Evolutionary conservation across 2,797 vertebrate genomes (phyloP), one percentile per base, ranked within the genome.

Genomic region (Ptychobarbus kaznakovi): DNA sequence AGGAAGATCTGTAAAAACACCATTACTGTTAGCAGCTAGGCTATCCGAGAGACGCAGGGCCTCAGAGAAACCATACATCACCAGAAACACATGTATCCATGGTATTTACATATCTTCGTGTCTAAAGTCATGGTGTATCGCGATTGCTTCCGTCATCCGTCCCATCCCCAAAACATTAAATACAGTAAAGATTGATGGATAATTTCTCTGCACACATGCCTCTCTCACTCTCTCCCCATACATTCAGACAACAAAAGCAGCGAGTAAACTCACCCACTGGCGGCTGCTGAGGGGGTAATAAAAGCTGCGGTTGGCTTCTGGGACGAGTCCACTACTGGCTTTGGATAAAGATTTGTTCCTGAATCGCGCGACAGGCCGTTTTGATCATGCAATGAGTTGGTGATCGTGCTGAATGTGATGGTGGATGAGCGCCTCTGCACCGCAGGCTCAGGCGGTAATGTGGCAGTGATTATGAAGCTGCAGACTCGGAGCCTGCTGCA

Each of bases 211-310:
- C 84, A 65, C 75, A 89, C 82, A 88, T 87, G 88, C 80, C 84
- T 4, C 46, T 51, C 51, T 53, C 38, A 66, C 42, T 38, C 80
- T 77, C 46, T 42, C 25, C 6, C 28, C 90, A 92, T 93, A 90
- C 92, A 93, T 93, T 92, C 90, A 93, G 92, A 95, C 94, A 95
- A 94, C 91, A 90, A 91, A 70, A 85, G 85, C 82, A 81, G 12
- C n/a, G 1, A 13, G 9, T 12, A 46, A 58, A 85, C 56, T 76
- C 87, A 93, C 95, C 95, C 84, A 95, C 95, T 42, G 58, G 58
- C 56, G 73, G 22, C 63, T 83, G 51, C 84, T 65, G 12, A 49
- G 25, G 28, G 7, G 10, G 2, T 15, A 38, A 80, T 28, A 63
- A 22, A 35, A 66, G 32, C 22, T 40, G 44, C 32, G 51, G 73